Evolutionary conservation across 2,888 invertebrate genomes (phyloP), one percentile per base, ranked within the genome.

Genomic region (Empis livida): DNA sequence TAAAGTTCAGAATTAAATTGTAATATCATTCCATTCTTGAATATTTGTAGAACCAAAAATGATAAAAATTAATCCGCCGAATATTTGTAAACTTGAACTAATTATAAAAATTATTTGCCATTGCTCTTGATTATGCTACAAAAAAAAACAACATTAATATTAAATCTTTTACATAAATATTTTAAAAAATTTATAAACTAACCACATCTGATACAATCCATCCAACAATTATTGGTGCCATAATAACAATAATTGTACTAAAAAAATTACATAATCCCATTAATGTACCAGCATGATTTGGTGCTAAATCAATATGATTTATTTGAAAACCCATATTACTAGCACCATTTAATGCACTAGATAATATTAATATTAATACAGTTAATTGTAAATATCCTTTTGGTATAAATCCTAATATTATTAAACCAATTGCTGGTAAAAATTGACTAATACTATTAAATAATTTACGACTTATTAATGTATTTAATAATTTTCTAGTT

Each of bases 221-320:
- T 3, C 77, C 76, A 0, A 77, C 77, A 9, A 76, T 56, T 0
- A 79, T 58, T 0, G 83, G 82, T 1, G 79, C 79, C 1, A 81
- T 50, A 43, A 83, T 74, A 2, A 79, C 76, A 47, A 78, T 73
- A 10, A 78, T 59, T 58, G 78, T 80, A 0, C 79, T 76, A 1
- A 73, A 63, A 1, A 77, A 75, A 59, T 82, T 83, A 0, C 78
- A 76, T 41, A 83, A 73, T 1, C 82, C 83, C 80, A 83, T 80
- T 14, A 82, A 61, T 6, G 77, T 74, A 3, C 82, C 82, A 1
- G 83, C 78, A 59, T 77, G 80, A 54, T 78, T 80, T 1, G 82
- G 81, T 1, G 82, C 76, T 44, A 84, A 68, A 60, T 83, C 83
- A 50, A 83, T 78, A 47, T 80, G 80, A 57, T 81, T 83, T 1